Conservation (phyloP, 2,888 invertebrate species). For the Cloeon dipterum region DNA sequence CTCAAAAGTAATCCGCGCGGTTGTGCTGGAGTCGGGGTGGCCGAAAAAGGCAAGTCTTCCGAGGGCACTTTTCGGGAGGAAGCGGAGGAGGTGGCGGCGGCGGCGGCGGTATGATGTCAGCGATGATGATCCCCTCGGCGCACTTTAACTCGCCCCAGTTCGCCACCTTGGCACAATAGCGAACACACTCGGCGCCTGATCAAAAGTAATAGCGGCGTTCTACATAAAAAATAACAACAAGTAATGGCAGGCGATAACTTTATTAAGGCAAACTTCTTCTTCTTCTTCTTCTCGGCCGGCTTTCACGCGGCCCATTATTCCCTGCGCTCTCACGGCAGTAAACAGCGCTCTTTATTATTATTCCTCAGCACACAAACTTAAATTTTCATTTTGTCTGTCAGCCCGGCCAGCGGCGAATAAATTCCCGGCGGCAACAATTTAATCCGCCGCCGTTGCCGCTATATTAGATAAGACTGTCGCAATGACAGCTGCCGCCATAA, state of each 20-base stretch:
- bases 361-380: not conserved
- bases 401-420: too few relatives aligned
- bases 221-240: slow-evolving; percentile 2
- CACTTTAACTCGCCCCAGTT: not conserved
- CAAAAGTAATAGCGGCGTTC: not conserved
- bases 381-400: not conserved
- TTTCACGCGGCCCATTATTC: not conserved
- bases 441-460: too few relatives aligned
- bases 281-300: not conserved
- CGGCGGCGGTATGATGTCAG: not conserved
- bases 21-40: too few relatives aligned
- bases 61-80: too few relatives aligned
- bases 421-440: too few relatives aligned
- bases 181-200: not conserved
- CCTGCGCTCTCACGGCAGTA: too few relatives aligned
- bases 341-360: not conserved
- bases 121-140: not conserved
- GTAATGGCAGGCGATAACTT: slow-evolving; percentile 1
- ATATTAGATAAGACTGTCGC: too few relatives aligned
- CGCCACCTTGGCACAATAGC: not conserved
- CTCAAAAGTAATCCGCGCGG: too few relatives aligned
- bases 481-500: too few relatives aligned
- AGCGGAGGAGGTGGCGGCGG: too few relatives aligned
- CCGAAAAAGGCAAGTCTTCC: too few relatives aligned
- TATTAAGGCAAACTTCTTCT: slow-evolving; percentile 1